Evolutionary conservation across 2,113 vertebrate species (phyloP), one percentile per base, ranked within the genome.

Genomic region (Pangasianodon hypophthalmus): DNA sequence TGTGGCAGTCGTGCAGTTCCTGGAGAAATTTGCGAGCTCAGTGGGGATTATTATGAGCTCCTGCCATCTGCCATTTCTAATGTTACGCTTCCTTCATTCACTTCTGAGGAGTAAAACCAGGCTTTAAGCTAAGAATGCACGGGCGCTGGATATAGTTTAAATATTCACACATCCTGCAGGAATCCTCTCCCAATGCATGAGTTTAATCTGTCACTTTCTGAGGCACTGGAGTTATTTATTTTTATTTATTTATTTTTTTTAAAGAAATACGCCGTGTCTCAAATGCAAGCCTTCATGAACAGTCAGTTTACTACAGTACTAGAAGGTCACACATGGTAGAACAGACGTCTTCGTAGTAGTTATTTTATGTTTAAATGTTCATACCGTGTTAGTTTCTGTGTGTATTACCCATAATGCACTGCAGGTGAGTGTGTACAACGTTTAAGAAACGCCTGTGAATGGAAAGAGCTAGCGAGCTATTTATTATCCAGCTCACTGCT

Each of bases 31-130:
- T 73, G 81, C n/a, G 60, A 73, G 87, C 87, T 88, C 87, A 10
- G 88, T 69, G 67, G 19, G 85, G 89, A 84, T 87, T 87, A 84
- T 87, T 75, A 62, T 73, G 54, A 85, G 88, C 82, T 79, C 73
- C 69, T 52, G 80, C 82, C 82, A 84, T 84, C 86, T 85, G 88
- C 81, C 87, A 19, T 60, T 75, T 91, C 88, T 89, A 73, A 86
- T 89, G 73, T 85, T 85, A 6, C 46, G 81, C 26, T 64, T 87
- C 81, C 83, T 73, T 87, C 77, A 54, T 85, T 87, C 21, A 54
- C 32, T 83, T 64, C 46, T 44, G 77, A 82, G 4, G 85, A 67
- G 32, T 46, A 52, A 52, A 89, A 32, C 56, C 60, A 69, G 80
- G 56, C 85, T 69, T 41, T 56, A 84, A 67, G 79, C 29, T 64